Conservation (phyloP, 1,140 invertebrate genomes). For the Nasonia giraulti region DNA sequence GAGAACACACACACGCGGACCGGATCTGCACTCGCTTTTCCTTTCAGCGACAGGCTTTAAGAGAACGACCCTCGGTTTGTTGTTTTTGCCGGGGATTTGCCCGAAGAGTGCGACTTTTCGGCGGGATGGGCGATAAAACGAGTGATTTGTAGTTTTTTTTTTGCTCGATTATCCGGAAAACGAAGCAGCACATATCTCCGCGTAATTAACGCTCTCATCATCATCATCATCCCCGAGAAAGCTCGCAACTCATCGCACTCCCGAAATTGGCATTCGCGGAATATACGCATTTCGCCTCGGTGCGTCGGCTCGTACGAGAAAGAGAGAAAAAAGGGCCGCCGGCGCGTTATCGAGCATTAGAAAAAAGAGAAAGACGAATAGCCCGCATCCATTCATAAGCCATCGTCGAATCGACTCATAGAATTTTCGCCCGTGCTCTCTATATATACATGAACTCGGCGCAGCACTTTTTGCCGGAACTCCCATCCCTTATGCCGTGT, state of each 20-base stretch:
- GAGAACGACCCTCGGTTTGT: background rate
- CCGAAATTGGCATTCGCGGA: background rate
- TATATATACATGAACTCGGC: slow-evolving; percentile 39
- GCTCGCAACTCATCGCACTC: background rate
- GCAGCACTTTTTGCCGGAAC: slow-evolving; percentile 56
- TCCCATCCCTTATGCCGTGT: slow-evolving; percentile 54
- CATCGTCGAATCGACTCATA: slow-evolving; percentile 27
- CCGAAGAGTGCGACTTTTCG: background rate
- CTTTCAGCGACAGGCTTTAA: background rate
- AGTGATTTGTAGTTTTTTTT: no score
- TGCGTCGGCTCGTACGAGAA: no score
- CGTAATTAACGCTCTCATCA: background rate
- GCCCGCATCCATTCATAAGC: slow-evolving; percentile 48
- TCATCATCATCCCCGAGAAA: no score
- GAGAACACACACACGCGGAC: slow-evolving; percentile 13
- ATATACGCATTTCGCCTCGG: no score
- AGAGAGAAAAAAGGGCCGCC: background rate
- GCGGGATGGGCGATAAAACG: background rate
- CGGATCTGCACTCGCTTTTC: background rate
- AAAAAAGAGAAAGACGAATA: slow-evolving; percentile 43
- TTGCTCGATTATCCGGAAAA: no score
- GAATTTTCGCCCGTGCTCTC: slow-evolving; percentile 25
- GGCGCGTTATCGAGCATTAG: background rate
- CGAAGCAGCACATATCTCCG: background rate
- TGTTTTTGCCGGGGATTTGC: background rate